These are phyloP conservation scores for Amorpha juglandis DNA, from an alignment of 2,888 invertebrate species.

Conservation along the genomic window DNA sequence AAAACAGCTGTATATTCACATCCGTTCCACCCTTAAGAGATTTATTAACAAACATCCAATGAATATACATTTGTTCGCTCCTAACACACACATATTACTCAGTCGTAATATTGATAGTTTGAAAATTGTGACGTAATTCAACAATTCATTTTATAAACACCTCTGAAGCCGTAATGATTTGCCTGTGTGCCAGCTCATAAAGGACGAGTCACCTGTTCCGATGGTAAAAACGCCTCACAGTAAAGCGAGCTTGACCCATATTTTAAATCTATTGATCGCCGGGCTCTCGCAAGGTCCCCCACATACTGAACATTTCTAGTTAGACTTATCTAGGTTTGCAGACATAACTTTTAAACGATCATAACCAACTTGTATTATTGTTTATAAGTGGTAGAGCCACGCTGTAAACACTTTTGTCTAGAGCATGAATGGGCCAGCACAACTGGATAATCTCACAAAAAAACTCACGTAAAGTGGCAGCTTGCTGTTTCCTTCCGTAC, in stretches of 20 bases:
- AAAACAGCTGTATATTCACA: too few relatives aligned
- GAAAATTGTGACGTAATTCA: background rate
- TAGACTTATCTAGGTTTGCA: conserved; percentile 11
- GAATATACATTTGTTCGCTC: too few relatives aligned
- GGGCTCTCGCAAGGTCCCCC: conserved; percentile 34
- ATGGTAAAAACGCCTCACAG: conserved; percentile 43
- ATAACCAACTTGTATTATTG: too few relatives aligned
- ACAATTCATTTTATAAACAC: background rate
- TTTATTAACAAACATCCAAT: too few relatives aligned
- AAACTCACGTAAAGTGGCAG: too few relatives aligned
- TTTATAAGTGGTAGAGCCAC: background rate
- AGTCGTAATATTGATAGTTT: too few relatives aligned
- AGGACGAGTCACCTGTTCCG: conserved; percentile 26
- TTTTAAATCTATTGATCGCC: conserved; percentile 65
- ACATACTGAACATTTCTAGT: conserved; percentile 23
- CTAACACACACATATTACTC: too few relatives aligned
- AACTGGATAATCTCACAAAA: too few relatives aligned
- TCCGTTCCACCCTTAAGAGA: too few relatives aligned
- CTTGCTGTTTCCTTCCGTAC: too few relatives aligned
- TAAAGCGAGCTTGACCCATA: conserved; percentile 65
- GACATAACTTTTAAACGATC: background rate
- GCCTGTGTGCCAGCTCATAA: conserved; percentile 19
- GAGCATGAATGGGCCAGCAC: too few relatives aligned
- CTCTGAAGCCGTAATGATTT: conserved; percentile 6
- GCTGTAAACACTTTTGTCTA: too few relatives aligned